These are phyloP conservation scores for Melolontha melolontha DNA, from an alignment of 2,888 invertebrate genomes.

Conservation along the genomic window DNA sequence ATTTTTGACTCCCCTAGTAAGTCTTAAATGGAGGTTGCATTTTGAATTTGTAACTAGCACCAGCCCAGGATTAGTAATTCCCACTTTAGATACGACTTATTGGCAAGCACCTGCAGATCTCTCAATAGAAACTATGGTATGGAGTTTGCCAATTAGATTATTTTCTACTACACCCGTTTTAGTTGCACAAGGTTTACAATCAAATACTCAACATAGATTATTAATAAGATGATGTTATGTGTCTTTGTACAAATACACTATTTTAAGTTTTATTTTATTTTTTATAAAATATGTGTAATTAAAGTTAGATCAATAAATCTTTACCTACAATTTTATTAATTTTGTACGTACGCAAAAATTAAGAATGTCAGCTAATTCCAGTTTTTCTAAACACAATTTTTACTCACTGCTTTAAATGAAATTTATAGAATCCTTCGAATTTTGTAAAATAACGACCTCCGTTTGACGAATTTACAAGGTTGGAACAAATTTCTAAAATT, in stretches of 20 bases:
- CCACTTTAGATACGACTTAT: slow-evolving; percentile 70
- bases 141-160: slow-evolving; percentile 96
- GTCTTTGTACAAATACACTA: not conserved
- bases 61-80: slow-evolving; percentile 68
- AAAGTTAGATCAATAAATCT: no score
- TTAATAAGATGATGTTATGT: slow-evolving; percentile 52
- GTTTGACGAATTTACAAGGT: no score
- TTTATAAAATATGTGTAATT: no score
- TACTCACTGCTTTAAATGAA: no score
- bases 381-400: no score
- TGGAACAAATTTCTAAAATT: no score
- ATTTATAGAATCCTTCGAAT: no score
- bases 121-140: slow-evolving; percentile 97
- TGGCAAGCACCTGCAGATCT: slow-evolving; percentile 90
- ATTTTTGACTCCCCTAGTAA: slow-evolving; percentile 92
- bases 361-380: no score
- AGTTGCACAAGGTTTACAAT: slow-evolving; percentile 75
- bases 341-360: no score
- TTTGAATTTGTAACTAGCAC: slow-evolving; percentile 96
- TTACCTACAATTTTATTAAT: no score
- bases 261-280: no score
- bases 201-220: slow-evolving; percentile 61
- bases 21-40: slow-evolving; percentile 92
- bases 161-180: slow-evolving; percentile 91
- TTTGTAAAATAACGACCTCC: no score